Evolutionary conservation across 2,113 vertebrate species (phyloP).

Genomic region (Rhea americana): DNA sequence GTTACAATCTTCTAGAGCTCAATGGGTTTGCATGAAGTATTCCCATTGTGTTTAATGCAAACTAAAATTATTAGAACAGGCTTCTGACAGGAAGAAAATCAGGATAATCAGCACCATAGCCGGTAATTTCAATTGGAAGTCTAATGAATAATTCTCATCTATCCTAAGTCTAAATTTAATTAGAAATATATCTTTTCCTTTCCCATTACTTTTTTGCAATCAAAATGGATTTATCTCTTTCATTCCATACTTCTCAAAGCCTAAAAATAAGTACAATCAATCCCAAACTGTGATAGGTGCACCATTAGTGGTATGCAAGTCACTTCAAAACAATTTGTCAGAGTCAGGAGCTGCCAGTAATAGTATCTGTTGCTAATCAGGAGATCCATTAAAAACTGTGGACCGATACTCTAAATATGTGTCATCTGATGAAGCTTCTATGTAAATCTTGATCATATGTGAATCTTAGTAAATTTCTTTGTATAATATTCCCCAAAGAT

Average conservation of each 20-base stretch:
- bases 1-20: not conserved
- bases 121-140: not conserved
- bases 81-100: slow-evolving; percentile 21
- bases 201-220: not conserved
- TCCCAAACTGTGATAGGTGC: not conserved
- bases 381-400: not conserved
- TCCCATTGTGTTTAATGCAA: not conserved
- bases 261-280: slow-evolving; percentile 10
- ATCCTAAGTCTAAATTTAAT: not conserved
- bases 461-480: not conserved
- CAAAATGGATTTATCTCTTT: not conserved
- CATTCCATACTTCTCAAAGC: not conserved
- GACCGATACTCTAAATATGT: not conserved
- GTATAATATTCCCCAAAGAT: not conserved
- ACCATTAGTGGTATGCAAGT: not conserved
- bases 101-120: not conserved
- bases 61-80: slow-evolving; percentile 4
- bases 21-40: not conserved
- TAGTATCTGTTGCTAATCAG: not conserved
- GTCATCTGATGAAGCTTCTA: not conserved
- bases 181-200: not conserved
- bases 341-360: not conserved
- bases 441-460: not conserved
- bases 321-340: not conserved
- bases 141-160: not conserved